These are phyloP conservation scores for Zaprionus obscuricornis DNA, from an alignment of 2,888 invertebrate species.

Conservation along the genomic window DNA sequence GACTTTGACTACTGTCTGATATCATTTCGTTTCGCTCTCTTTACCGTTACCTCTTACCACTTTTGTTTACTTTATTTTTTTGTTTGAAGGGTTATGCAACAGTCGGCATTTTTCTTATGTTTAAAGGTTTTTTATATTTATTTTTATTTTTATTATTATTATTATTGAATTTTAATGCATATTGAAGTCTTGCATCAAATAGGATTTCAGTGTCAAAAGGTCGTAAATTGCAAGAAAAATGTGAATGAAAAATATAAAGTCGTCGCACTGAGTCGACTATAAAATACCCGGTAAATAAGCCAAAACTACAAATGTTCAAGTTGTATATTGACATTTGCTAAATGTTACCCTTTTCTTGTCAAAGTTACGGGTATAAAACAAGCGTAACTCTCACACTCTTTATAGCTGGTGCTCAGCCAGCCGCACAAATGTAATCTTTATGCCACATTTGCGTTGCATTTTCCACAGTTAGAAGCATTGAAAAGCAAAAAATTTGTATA, in stretches of 20 bases:
- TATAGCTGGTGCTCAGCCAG: constrained; percentile 10
- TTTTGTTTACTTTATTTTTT: constrained; percentile 1
- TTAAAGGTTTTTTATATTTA: constrained; percentile 19
- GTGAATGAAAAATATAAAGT: constrained; percentile 17
- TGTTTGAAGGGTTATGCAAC: constrained; percentile 57
- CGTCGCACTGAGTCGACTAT: no score
- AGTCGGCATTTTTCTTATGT: constrained; percentile 1
- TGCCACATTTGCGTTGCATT: constrained; percentile 62
- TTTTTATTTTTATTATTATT: constrained; percentile 67
- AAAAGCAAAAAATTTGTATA: constrained; percentile 47
- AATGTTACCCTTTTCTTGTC: no score
- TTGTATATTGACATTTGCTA: no score
- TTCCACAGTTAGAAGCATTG: constrained; percentile 34
- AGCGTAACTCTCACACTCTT: constrained; percentile 25
- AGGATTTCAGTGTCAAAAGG: constrained; percentile 72
- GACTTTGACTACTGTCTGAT: constrained; percentile 24
- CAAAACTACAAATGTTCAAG: no score
- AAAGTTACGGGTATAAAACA: no score
- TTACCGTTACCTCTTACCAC: neutral
- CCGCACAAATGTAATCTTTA: constrained; percentile 52
- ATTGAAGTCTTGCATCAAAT: constrained; percentile 66
- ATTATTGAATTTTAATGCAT: constrained; percentile 82
- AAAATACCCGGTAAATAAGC: no score
- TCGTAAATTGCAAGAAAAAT: constrained; percentile 53
- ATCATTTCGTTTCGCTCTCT: constrained; percentile 3